These are phyloP conservation scores for Mactra quadrangularis DNA, from an alignment of 1,140 invertebrate genomes.

Conservation along the genomic window DNA sequence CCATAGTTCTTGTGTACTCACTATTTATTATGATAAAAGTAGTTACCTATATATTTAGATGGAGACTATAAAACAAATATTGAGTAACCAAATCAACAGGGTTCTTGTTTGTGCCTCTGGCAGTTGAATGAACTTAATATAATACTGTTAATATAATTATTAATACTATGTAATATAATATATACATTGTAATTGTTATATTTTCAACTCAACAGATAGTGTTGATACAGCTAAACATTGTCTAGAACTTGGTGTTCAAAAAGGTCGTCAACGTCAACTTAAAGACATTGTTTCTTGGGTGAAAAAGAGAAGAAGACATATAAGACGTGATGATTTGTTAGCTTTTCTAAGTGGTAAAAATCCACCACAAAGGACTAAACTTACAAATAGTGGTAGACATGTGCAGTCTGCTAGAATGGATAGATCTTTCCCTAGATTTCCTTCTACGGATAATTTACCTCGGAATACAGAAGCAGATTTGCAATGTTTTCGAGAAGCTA, in stretches of 20 bases:
- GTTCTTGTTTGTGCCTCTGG: too few species aligned
- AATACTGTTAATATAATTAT: too few species aligned
- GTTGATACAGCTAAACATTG: constrained; percentile 89
- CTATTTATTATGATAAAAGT: too few species aligned
- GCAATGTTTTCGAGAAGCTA: constrained; percentile 90
- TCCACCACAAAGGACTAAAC: constrained; percentile 86
- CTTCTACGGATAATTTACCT: constrained; percentile 66
- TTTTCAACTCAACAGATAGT: constrained; percentile 86
- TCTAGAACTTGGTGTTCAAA: constrained; percentile 89
- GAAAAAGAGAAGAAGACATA: constrained; percentile 86
- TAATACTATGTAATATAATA: too few species aligned
- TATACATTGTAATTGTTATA: too few species aligned
- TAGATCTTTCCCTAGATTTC: constrained; percentile 67
- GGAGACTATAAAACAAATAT: too few species aligned
- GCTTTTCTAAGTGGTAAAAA: constrained; percentile 91
- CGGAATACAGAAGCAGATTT: constrained; percentile 86
- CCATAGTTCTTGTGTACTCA: too few species aligned
- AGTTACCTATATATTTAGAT: too few species aligned
- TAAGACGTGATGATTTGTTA: constrained; percentile 90
- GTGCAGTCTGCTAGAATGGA: constrained; percentile 72
- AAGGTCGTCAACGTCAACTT: constrained; percentile 89
- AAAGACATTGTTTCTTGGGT: constrained; percentile 92
- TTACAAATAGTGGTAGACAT: constrained; percentile 82
- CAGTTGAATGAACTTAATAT: too few species aligned
- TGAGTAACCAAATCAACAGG: too few species aligned